A percentile compares a stretch with the other conserved stretches of the same genome.
Conservation (phyloP, 2,888 invertebrate species). For the Drosophila stalkeri region DNA sequence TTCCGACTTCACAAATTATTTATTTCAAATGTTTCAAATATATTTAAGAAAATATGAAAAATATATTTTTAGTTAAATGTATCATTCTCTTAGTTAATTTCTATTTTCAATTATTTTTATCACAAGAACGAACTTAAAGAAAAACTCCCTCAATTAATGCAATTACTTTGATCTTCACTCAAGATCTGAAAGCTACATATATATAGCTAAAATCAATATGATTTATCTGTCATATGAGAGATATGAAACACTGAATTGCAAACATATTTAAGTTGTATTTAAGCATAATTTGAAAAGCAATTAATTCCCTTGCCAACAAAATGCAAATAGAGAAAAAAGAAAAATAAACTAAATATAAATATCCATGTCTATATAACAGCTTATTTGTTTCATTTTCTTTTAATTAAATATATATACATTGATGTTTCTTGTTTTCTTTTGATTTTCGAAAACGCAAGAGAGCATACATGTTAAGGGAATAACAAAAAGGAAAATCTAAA, state of each 20-base stretch:
- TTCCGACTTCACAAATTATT: conserved; percentile 24
- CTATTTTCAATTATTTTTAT: conserved; percentile 1
- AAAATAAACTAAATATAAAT: conserved; percentile 7
- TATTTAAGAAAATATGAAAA: neutral
- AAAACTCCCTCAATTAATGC: conserved; percentile 69
- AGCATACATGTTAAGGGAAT: conserved; percentile 36
- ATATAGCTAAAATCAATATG: conserved; percentile 4
- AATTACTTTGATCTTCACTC: conserved; percentile 57
- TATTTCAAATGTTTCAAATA: conserved; percentile 18
- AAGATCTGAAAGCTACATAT: conserved; percentile 14
- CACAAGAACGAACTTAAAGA: conserved; percentile 25
- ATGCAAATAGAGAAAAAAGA: conserved; percentile 6
- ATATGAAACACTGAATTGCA: conserved; percentile 17
- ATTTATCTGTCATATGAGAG: conserved; percentile 27
- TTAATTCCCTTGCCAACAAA: conserved; percentile 5
- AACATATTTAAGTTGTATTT: conserved; percentile 20
- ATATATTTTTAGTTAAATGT: conserved; percentile 6
- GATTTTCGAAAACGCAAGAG: conserved; percentile 41
- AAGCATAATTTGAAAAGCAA: conserved; percentile 26
- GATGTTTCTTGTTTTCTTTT: conserved; percentile 8
- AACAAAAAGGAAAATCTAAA: conserved; percentile 27
- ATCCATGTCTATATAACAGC: conserved; percentile 10
- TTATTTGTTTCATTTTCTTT: conserved; percentile 7
- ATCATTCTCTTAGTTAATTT: neutral
- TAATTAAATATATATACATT: conserved; percentile 1